phyloP scores from a whole-genome alignment of 1,140 invertebrate genomes.

The Drosophila neocordata region DNA sequence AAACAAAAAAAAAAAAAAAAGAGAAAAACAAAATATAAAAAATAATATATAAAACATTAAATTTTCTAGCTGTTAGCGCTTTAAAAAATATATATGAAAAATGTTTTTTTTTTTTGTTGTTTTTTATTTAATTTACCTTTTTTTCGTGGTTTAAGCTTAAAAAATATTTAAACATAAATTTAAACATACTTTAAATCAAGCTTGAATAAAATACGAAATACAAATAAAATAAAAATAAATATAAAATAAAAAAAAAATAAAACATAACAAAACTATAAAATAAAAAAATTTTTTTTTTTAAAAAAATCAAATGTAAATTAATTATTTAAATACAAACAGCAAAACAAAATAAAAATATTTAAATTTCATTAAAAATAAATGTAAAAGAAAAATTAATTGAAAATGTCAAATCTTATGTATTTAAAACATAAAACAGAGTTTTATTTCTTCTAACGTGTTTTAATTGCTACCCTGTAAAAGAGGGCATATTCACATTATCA shows the following conservation, averaged over 20 bases:
- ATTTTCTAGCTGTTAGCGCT: constrained; percentile 14
- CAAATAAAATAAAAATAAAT: background rate
- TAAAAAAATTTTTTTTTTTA: constrained; percentile 9
- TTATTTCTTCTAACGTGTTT: background rate
- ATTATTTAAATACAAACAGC: constrained; percentile 64
- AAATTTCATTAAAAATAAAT: constrained; percentile 78
- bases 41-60: constrained; percentile 3
- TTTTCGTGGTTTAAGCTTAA: constrained; percentile 17
- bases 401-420: background rate
- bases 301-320: constrained; percentile 60
- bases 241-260: constrained; percentile 3
- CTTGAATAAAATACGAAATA: constrained; percentile 17
- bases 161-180: constrained; percentile 17
- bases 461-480: background rate
- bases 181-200: constrained; percentile 17
- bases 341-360: constrained; percentile 59
- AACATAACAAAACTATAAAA: background rate
- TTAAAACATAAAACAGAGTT: background rate
- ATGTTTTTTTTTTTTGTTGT: constrained; percentile 15
- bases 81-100: background rate
- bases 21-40: background rate
- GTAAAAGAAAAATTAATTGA: constrained; percentile 50
- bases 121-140: constrained; percentile 13
- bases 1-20: background rate
- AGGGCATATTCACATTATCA: background rate